phyloP scores from a whole-genome alignment of 2,797 vertebrate genomes.

The Botia kubotai region DNA sequence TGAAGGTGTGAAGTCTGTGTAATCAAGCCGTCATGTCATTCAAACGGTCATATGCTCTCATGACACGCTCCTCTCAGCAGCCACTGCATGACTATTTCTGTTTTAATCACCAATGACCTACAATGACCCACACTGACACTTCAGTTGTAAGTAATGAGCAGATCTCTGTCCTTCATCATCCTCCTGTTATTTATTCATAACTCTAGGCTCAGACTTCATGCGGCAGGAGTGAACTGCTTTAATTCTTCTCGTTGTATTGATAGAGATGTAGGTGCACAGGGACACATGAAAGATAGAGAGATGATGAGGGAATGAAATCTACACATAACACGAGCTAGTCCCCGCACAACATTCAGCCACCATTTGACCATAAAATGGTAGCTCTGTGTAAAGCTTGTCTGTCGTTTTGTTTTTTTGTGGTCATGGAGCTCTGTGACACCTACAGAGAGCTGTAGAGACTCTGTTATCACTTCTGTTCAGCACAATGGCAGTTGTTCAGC shows the following conservation, averaged over 20 bases:
- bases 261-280: background rate
- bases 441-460: background rate
- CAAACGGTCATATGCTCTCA: constrained; percentile 3
- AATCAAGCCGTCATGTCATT: constrained; percentile 19
- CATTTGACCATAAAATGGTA: background rate
- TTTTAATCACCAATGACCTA: constrained; percentile 21
- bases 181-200: constrained; percentile 33
- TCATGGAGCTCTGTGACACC: background rate
- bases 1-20: background rate
- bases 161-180: constrained; percentile 10
- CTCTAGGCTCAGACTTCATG: constrained; percentile 20
- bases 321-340: background rate
- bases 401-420: background rate
- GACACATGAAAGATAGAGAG: background rate
- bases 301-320: background rate
- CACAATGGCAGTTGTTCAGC: background rate
- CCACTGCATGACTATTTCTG: background rate
- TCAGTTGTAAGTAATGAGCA: constrained; percentile 11
- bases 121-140: background rate
- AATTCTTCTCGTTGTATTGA: background rate
- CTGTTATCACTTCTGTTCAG: background rate
- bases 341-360: background rate
- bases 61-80: constrained; percentile 1
- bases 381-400: background rate
- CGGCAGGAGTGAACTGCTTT: background rate